Percentiles rank a stretch among this genome's conserved stretches.
Evolutionary conservation across 2,888 invertebrate genomes (phyloP).

Genomic region (Euclidia mi): DNA sequence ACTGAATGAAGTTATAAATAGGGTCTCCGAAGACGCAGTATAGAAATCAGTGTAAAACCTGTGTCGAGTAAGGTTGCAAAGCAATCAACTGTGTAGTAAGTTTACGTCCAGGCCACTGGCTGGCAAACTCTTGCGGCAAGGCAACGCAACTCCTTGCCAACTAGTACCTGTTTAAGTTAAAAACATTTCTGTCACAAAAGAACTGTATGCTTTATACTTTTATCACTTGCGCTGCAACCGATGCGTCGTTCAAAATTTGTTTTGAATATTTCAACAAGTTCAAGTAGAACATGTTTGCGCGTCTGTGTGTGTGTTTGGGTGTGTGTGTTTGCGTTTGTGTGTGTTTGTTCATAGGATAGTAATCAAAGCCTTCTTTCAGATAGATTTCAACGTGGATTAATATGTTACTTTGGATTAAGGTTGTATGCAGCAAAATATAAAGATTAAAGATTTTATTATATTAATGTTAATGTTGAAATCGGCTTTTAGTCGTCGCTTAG

Average conservation of each 20-base stretch:
- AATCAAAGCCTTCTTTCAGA: no score
- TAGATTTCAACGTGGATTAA: no score
- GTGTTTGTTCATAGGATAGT: no score
- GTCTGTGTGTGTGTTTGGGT: no score
- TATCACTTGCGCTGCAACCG: constrained; percentile 3
- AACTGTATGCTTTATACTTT: constrained; percentile 35
- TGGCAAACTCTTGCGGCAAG: constrained; percentile 50
- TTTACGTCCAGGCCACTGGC: constrained; percentile 58
- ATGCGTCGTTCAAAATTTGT: background rate
- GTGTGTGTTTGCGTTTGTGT: no score
- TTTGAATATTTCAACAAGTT: no score
- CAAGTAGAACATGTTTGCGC: no score
- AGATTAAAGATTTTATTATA: no score
- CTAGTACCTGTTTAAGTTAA: constrained; percentile 58
- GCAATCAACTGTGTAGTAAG: constrained; percentile 73
- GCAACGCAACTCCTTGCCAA: constrained; percentile 52
- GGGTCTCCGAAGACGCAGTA: constrained; percentile 33
- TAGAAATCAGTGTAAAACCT: constrained; percentile 66
- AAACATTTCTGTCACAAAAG: constrained; percentile 45
- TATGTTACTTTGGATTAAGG: no score
- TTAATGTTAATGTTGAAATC: no score
- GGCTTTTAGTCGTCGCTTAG: no score
- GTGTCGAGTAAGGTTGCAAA: constrained; percentile 64
- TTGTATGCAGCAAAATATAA: no score
- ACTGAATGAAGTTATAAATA: constrained; percentile 40